Conservation (phyloP, 2,888 invertebrate species). For the Mythimna albipuncta region DNA sequence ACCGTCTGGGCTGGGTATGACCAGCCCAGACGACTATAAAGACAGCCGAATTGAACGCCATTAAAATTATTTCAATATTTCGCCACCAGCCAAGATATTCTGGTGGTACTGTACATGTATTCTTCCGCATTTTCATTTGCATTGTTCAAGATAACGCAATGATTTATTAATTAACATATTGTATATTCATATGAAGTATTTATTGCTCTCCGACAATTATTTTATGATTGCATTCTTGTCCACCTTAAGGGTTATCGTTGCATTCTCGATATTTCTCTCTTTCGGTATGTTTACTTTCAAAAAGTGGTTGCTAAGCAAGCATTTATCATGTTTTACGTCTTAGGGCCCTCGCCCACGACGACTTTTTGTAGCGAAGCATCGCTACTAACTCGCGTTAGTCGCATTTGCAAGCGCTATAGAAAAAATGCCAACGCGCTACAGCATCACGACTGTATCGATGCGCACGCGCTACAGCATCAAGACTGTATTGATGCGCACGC, state of each 20-base stretch:
- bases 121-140: slow-evolving; percentile 31
- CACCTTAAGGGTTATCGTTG: slow-evolving; percentile 1
- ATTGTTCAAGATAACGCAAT: slow-evolving; percentile 13
- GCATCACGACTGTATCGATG: too few species aligned
- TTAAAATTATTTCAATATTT: background rate
- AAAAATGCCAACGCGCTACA: too few species aligned
- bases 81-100: slow-evolving; percentile 3
- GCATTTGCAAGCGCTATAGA: too few species aligned
- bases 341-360: too few species aligned
- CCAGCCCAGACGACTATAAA: background rate
- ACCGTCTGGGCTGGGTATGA: too few species aligned
- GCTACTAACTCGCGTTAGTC: too few species aligned
- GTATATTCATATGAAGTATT: slow-evolving; percentile 2
- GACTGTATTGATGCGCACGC: too few species aligned
- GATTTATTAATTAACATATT: slow-evolving; percentile 32
- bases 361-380: too few species aligned
- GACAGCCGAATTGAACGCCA: background rate
- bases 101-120: slow-evolving; percentile 17
- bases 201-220: slow-evolving; percentile 10
- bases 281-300: background rate
- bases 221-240: slow-evolving; percentile 2
- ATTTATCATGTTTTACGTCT: background rate
- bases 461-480: too few species aligned
- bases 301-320: too few species aligned
- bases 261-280: background rate